Percentiles rank a stretch among this genome's conserved stretches.
Evolutionary conservation across 2,888 invertebrate genomes (phyloP).

Genomic region (Metallyticus violacea): DNA sequence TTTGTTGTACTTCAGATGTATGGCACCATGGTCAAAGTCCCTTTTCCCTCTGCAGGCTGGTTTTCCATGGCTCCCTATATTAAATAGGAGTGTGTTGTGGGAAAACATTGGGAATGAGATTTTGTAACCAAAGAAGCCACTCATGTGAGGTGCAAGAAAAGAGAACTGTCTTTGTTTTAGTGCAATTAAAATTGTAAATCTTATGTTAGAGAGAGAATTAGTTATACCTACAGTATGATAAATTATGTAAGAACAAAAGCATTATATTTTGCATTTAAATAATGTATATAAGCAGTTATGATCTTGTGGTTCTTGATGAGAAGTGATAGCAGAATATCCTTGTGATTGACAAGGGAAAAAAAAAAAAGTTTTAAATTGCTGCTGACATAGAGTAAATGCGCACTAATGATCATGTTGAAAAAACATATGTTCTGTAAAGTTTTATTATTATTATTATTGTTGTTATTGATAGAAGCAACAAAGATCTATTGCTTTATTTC

Average conservation of each 20-base stretch:
- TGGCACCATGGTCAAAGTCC: background rate
- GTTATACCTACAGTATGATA: background rate
- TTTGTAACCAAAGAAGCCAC: background rate
- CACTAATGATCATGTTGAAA: background rate
- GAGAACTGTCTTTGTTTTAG: background rate
- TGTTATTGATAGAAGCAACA: background rate
- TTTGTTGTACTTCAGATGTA: background rate
- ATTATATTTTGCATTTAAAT: background rate
- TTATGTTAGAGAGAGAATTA: background rate
- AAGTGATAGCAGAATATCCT: background rate
- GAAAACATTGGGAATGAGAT: conserved; percentile 14
- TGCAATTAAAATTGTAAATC: background rate
- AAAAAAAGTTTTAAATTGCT: background rate
- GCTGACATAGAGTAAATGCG: background rate
- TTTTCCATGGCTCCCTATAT: conserved; percentile 1
- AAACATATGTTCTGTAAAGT: conserved; percentile 6
- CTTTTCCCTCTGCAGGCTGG: conserved; percentile 20
- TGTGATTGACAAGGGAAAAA: background rate
- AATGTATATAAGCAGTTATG: background rate
- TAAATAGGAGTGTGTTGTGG: background rate
- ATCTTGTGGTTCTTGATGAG: background rate
- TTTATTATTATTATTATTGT: background rate
- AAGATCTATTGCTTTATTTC: background rate
- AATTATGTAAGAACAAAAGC: background rate
- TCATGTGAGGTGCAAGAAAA: background rate